Evolutionary conservation across 2,888 invertebrate species (phyloP), one percentile per base, ranked within the genome.

Genomic region (Campoplex capitator): DNA sequence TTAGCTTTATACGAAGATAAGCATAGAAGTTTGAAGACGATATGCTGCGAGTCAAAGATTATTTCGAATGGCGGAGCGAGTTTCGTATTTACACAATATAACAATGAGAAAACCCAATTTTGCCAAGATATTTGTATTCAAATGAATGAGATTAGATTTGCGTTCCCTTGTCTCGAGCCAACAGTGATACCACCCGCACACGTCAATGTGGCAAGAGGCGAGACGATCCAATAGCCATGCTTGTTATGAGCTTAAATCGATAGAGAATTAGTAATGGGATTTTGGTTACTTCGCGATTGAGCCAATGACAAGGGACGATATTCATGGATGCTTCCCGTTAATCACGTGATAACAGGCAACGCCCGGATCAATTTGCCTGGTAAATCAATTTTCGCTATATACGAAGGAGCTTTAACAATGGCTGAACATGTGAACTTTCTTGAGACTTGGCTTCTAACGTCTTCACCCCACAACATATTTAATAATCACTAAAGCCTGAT

Each of bases 91-190:
- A 13, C 35, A 73, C 18, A 80, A 38, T 42, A 35, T 58, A 80
- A 32, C 38, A 83, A 56, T 28, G 38, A 62, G 48, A 82, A 58
- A 54, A 83, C 13, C 45, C 77, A 65, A 80, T 83, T 68, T 56
- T 73, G 65, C 23, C n/a, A 1, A 56, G 23, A 84, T 77, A 90
- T 91, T 91, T 91, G 88, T 91, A 91, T 91, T 68, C 85, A 89
- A 90, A 91, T 91, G 88, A 90, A 90, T 86, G 3, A 81, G 87
- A 91, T 91, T 89, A 89, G 89, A 89, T 88, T 78, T 56, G 80
- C 87, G 77, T 76, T 88, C 80, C 51, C 80, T 74, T 83, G 73
- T 75, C 54, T 68, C 67, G 68, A 51, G 38, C 38, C 45, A 82
- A 62, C 68, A 70, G 48, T 58, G 70, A 45, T n/a, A 51, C 42